These are phyloP conservation scores for Dolichoris vasculosae DNA, from an alignment of 1,140 invertebrate genomes.

Conservation along the genomic window DNA sequence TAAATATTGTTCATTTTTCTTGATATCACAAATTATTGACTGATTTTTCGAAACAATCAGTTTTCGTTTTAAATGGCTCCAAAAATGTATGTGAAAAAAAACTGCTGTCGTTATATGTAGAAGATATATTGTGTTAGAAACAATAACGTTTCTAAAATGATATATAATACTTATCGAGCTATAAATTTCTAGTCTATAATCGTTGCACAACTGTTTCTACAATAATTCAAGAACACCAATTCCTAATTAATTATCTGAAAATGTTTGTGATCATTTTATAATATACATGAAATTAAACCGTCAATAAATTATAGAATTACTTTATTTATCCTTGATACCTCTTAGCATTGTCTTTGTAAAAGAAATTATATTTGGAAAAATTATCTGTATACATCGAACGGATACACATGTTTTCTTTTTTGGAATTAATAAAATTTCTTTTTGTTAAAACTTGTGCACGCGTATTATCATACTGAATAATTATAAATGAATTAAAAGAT, in stretches of 20 bases:
- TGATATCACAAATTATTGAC: neutral
- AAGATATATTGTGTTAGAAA: neutral
- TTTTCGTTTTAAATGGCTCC: neutral
- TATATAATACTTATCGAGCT: neutral
- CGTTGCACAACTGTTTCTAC: conserved; percentile 12
- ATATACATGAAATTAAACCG: conserved; percentile 11
- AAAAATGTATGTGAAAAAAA: conserved; percentile 8
- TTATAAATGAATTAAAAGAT: no score
- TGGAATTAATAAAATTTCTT: no score
- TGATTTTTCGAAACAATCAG: neutral
- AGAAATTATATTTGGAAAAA: neutral
- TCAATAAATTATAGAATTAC: conserved; percentile 24
- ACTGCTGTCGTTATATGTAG: neutral
- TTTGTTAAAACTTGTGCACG: no score
- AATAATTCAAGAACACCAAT: conserved; percentile 13
- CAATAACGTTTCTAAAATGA: neutral
- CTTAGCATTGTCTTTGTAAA: neutral
- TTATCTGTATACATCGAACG: no score
- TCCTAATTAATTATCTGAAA: conserved; percentile 13
- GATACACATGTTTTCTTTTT: no score
- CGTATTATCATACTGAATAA: no score
- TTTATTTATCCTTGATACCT: neutral
- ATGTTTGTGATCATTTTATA: conserved; percentile 10
- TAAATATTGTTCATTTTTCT: neutral
- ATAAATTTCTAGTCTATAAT: conserved; percentile 11